phyloP scores from a whole-genome alignment of 2,113 vertebrate genomes.

The Scomber scombrus region DNA sequence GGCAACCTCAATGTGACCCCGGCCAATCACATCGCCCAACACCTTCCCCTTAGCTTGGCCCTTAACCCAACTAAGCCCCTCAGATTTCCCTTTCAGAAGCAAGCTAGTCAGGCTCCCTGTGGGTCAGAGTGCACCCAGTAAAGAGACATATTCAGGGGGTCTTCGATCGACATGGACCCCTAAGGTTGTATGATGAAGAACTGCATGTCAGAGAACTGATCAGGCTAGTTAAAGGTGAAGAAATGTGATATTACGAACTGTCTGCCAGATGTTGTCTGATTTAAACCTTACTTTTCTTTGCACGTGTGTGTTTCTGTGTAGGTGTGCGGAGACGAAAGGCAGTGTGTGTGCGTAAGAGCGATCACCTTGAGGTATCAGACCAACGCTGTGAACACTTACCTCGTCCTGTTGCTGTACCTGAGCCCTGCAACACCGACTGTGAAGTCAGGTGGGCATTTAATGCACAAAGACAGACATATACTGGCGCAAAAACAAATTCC shows the following conservation, averaged over 20 bases:
- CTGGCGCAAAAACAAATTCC: not conserved
- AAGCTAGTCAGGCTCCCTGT: slow-evolving; percentile 27
- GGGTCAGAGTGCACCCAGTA: slow-evolving; percentile 39
- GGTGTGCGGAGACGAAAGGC: slow-evolving; percentile 86
- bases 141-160: slow-evolving; percentile 37
- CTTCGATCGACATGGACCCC: slow-evolving; percentile 9
- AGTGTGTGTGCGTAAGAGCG: slow-evolving; percentile 89
- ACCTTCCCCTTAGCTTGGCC: slow-evolving; percentile 35
- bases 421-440: slow-evolving; percentile 93
- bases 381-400: slow-evolving; percentile 90
- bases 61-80: slow-evolving; percentile 48
- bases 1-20: slow-evolving; percentile 39
- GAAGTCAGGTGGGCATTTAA: slow-evolving; percentile 89
- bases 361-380: slow-evolving; percentile 89
- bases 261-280: slow-evolving; percentile 52
- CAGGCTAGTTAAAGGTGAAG: slow-evolving; percentile 34
- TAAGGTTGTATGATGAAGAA: slow-evolving; percentile 22
- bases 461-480: slow-evolving; percentile 7
- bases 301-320: slow-evolving; percentile 40
- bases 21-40: slow-evolving; percentile 35
- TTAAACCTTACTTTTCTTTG: slow-evolving; percentile 14
- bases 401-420: slow-evolving; percentile 78
- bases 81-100: slow-evolving; percentile 34
- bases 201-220: slow-evolving; percentile 38
- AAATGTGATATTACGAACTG: slow-evolving; percentile 36